These are phyloP conservation scores for Drosophila diplacantha DNA, from an alignment of 2,888 invertebrate genomes.

Conservation along the genomic window DNA sequence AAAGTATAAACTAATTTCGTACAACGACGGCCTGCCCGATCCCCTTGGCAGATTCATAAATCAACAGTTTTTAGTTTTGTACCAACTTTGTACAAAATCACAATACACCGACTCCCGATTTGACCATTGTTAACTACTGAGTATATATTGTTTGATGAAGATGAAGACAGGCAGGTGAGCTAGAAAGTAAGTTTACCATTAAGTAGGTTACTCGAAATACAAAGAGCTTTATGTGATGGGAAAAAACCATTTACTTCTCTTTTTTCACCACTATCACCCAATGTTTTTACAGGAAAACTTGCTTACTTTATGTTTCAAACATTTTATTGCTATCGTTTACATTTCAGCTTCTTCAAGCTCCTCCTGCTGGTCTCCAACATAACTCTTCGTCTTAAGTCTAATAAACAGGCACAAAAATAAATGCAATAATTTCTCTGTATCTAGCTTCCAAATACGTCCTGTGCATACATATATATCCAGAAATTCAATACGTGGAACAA, in stretches of 20 bases:
- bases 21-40: neutral
- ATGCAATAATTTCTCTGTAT: conserved; percentile 66
- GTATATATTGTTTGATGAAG: neutral
- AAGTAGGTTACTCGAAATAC: neutral
- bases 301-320: neutral
- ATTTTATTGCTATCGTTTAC: conserved; percentile 17
- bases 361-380: conserved; percentile 12
- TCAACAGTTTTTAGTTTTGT: conserved; percentile 22
- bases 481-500: conserved; percentile 37
- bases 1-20: neutral
- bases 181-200: neutral
- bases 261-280: neutral
- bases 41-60: conserved; percentile 11
- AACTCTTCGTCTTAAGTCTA: conserved; percentile 53
- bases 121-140: conserved; percentile 13
- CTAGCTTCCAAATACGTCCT: conserved; percentile 28
- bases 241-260: neutral
- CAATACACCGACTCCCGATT: conserved; percentile 6
- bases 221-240: neutral
- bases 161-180: neutral
- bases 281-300: neutral
- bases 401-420: conserved; percentile 68
- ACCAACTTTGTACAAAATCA: conserved; percentile 16
- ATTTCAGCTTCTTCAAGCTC: conserved; percentile 11
- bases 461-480: conserved; percentile 29